Conservation (phyloP, 2,797 vertebrate species). For the Falco rusticolus region DNA sequence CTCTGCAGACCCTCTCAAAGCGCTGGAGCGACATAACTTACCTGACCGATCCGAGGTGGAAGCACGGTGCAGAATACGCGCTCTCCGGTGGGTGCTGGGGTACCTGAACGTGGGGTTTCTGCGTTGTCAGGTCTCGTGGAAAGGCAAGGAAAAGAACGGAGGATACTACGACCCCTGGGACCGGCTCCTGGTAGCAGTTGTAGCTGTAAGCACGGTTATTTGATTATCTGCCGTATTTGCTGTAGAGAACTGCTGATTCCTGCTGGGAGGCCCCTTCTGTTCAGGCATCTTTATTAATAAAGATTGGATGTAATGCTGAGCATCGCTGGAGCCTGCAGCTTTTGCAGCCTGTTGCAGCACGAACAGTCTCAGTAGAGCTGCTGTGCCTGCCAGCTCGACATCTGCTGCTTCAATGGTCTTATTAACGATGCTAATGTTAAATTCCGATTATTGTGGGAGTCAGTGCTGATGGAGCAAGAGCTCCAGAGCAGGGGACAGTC, state of each 20-base stretch:
- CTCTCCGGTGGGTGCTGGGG: not conserved
- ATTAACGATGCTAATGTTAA: not conserved
- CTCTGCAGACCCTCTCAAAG: not conserved
- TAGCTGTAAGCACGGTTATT: constrained; percentile 71
- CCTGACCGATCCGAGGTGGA: not conserved
- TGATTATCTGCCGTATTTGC: not conserved
- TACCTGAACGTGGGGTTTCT: not conserved
- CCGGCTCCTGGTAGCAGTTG: constrained; percentile 76
- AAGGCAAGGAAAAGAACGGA: constrained; percentile 53
- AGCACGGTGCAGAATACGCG: rapidly evolving
- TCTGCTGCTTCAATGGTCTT: not conserved
- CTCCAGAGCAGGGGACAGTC: not conserved
- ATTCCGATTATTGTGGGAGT: not conserved
- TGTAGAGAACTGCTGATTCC: not conserved
- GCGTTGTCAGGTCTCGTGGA: constrained; percentile 74
- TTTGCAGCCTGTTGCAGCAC: not conserved
- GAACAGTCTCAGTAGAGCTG: not conserved
- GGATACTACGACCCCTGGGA: constrained; percentile 67
- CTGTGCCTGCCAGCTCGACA: not conserved
- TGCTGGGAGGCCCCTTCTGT: not conserved
- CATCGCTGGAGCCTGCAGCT: not conserved
- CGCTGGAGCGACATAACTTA: not conserved
- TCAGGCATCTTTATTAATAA: not conserved
- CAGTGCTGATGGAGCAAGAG: not conserved
- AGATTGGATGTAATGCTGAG: not conserved